Base-by-base conservation (phyloP, 2,888 invertebrate species). In the Drosophila picticornis region DNA sequence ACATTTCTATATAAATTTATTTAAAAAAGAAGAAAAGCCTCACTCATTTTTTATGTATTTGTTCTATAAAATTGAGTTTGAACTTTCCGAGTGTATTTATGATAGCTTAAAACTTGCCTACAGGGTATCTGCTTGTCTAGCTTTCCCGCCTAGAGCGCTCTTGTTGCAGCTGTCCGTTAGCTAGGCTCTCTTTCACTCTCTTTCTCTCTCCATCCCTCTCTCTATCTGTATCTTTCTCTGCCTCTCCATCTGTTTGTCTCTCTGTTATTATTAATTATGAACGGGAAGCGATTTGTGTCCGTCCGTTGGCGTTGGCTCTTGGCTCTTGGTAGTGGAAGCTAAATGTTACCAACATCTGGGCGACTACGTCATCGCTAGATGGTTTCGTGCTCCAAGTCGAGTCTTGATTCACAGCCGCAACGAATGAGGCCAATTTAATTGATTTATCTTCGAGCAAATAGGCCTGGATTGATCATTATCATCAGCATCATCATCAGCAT, bases 251-350 rank as follows among this genome's bases (percentile, higher is more conserved):
- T 25, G 16, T 16, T 16, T 46, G 4, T 16, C 25, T 60, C 72
- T 66, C 64, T 81, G 63, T 73, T 83, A 80, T 86, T 80, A 84
- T 58, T 78, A 76, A 85, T 85, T 84, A 89, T 81, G 71, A 59
- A 78, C 59, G 80, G 68, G 50, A 84, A 83, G 68, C 66, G 22
- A 52, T 53, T 70, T 65, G 29, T 34, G 60, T 25, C 36, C 38
- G 40, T 51, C 65, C 50, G 68, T 61, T 72, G 77, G 59, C 53
- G 64, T 53, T 60, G 60, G 61, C 36, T 55, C 53, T 53, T 53
- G 3, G 52, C 52, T 52, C 66, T 76, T 57, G 58, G 65, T 31
- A 57, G 38, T 60, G 52, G 81, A 76, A 70, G 81, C 64, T 61
- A 27, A 6, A 5, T 29, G 22, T 46, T 29, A 76, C 64, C 60